These are phyloP conservation scores for Archilochus colubris DNA, from an alignment of 2,113 vertebrate genomes.

Conservation along the genomic window DNA sequence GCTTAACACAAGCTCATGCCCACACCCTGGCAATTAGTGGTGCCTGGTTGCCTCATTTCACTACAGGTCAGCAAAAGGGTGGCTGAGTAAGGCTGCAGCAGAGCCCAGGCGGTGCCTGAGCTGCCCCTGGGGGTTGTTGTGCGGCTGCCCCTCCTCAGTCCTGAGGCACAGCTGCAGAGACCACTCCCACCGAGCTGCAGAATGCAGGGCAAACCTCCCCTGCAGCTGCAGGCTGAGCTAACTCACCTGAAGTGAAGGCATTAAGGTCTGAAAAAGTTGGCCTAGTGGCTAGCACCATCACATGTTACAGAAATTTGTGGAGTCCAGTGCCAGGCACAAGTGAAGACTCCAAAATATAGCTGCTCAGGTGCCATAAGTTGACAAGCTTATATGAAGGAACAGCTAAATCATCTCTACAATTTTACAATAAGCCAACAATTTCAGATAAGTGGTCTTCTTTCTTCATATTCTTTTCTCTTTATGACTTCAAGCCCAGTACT, in stretches of 20 bases:
- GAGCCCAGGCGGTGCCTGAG: too few relatives aligned
- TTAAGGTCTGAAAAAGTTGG: neutral
- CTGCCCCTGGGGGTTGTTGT: too few relatives aligned
- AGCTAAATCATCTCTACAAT: neutral
- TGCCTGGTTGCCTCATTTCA: too few relatives aligned
- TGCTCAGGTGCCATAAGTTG: neutral
- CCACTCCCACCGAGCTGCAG: accelerated
- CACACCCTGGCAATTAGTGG: too few relatives aligned
- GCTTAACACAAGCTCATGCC: too few relatives aligned
- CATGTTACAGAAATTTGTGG: neutral
- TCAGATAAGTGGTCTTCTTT: neutral
- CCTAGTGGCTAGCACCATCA: neutral
- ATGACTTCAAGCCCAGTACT: neutral
- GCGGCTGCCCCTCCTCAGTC: too few relatives aligned
- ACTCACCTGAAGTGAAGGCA: neutral
- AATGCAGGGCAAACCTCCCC: neutral
- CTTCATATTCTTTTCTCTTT: neutral
- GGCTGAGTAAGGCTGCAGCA: neutral
- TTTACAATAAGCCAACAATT: neutral
- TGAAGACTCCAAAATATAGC: neutral
- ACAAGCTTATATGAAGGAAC: neutral
- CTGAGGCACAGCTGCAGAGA: neutral
- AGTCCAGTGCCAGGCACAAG: neutral
- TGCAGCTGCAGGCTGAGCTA: neutral
- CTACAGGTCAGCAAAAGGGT: too few relatives aligned